These are phyloP conservation scores for Engraulis encrasicolus DNA, from an alignment of 2,113 vertebrate species.

Conservation along the genomic window DNA sequence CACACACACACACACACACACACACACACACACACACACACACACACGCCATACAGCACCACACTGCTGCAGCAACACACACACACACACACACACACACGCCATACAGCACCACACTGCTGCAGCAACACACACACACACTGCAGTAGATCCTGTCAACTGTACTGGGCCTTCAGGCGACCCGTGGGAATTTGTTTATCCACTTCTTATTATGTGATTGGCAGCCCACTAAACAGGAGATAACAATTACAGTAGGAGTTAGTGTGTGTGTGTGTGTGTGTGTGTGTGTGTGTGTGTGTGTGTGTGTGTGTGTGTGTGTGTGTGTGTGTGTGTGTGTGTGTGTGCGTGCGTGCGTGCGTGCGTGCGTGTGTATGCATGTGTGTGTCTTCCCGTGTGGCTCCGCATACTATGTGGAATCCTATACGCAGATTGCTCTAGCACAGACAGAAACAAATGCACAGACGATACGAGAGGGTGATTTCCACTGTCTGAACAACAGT, in stretches of 20 bases:
- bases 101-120: no score
- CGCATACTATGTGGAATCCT: no score
- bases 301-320: no score
- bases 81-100: no score
- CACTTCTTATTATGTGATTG: conserved; percentile 18
- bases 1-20: background rate
- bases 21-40: conserved; percentile 9
- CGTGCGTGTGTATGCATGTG: no score
- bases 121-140: background rate
- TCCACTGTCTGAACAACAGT: background rate
- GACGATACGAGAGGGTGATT: background rate
- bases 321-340: no score
- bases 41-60: no score
- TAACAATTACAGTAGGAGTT: background rate
- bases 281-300: no score
- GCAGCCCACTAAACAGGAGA: conserved; percentile 20
- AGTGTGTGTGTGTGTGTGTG: no score
- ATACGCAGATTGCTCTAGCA: background rate
- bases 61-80: no score
- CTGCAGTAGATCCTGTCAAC: background rate
- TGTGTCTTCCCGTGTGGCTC: no score
- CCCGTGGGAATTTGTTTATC: conserved; percentile 24
- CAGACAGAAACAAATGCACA: background rate
- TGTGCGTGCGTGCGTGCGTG: no score
- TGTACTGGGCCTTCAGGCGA: background rate